These are phyloP conservation scores for Amia ocellicauda DNA, from an alignment of 2,113 vertebrate genomes.

Conservation along the genomic window DNA sequence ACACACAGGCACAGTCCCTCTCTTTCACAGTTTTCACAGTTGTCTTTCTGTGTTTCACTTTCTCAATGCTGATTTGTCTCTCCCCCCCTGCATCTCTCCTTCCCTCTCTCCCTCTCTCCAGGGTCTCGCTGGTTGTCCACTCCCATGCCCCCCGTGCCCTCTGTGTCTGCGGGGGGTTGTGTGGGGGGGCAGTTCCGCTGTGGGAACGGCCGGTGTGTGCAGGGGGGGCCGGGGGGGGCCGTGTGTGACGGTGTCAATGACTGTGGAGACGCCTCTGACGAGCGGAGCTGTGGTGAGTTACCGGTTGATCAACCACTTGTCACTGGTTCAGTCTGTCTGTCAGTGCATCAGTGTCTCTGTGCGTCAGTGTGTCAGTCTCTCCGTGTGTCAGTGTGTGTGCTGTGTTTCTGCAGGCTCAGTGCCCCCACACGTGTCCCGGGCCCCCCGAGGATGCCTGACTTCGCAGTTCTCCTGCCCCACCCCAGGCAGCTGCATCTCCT, in stretches of 20 bases:
- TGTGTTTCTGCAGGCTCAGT: constrained; percentile 41
- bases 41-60: not conserved
- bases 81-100: too few relatives aligned
- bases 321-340: not conserved
- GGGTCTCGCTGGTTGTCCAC: constrained; percentile 35
- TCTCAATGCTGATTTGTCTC: not conserved
- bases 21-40: not conserved
- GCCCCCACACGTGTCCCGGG: constrained; percentile 39
- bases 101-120: constrained; percentile 8
- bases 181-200: constrained; percentile 59
- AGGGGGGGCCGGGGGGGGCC: constrained; percentile 52
- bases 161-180: constrained; percentile 41
- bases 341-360: too few relatives aligned
- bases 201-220: constrained; percentile 62
- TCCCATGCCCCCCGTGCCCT: not conserved
- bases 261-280: constrained; percentile 72
- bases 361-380: too few relatives aligned
- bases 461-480: constrained; percentile 65
- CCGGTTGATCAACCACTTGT: not conserved
- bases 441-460: constrained; percentile 34
- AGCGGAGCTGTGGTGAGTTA: constrained; percentile 64
- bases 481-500: constrained; percentile 59
- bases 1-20: too few relatives aligned
- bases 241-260: constrained; percentile 68
- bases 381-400: too few relatives aligned